Conservation (phyloP, 2,113 vertebrate species). For the Ibidorhyncha struthersii region DNA sequence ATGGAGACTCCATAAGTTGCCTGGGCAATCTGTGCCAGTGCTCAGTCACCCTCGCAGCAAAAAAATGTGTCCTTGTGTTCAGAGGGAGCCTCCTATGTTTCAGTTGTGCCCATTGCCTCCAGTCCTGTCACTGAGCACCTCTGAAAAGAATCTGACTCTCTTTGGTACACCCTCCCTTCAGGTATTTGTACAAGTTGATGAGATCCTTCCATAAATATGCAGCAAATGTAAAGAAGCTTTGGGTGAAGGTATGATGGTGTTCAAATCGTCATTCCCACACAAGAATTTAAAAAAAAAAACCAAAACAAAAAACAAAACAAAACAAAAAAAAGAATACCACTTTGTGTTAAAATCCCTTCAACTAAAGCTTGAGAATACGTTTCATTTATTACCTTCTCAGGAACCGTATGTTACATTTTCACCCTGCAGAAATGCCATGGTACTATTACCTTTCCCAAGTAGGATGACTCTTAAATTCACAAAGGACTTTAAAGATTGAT, state of each 20-base stretch:
- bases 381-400: background rate
- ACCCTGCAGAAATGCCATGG: background rate
- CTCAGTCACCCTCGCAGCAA: background rate
- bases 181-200: background rate
- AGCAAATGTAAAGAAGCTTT: background rate
- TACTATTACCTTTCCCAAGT: background rate
- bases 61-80: background rate
- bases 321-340: rapidly evolving
- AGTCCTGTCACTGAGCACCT: background rate
- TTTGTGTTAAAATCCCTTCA: background rate
- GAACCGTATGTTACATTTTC: background rate
- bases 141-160: background rate
- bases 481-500: background rate
- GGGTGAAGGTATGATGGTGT: background rate
- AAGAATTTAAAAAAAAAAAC: background rate
- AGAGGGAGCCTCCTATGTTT: background rate
- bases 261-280: background rate
- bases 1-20: background rate
- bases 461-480: background rate
- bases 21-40: background rate
- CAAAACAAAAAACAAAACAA: too few relatives aligned
- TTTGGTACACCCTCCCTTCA: background rate
- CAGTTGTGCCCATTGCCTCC: background rate
- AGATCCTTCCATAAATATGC: background rate
- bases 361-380: background rate